Conservation (phyloP, 2,888 invertebrate genomes). For the Idaea biselata region DNA sequence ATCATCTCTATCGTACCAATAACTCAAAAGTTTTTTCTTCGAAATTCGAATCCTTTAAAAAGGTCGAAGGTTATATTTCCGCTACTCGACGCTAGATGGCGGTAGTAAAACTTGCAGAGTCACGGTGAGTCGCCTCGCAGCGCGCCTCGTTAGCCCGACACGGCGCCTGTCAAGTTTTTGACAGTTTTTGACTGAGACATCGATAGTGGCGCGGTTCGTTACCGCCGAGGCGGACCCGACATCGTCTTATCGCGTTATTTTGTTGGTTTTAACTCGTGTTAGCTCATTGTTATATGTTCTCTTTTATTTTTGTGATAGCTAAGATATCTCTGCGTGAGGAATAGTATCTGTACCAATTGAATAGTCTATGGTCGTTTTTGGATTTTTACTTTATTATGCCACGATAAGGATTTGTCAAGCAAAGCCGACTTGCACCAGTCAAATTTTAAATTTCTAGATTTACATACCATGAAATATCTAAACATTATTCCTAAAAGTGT, state of each 20-base stretch:
- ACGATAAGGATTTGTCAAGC: not conserved
- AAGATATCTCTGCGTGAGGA: slow-evolving; percentile 39
- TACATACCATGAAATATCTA: too few relatives aligned
- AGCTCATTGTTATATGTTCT: slow-evolving; percentile 62
- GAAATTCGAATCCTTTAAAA: too few relatives aligned
- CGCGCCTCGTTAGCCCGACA: slow-evolving; percentile 76
- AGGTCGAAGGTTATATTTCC: slow-evolving; percentile 23
- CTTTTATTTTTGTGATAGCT: slow-evolving; percentile 52
- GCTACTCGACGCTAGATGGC: slow-evolving; percentile 66
- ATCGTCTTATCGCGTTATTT: slow-evolving; percentile 60
- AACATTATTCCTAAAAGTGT: too few relatives aligned
- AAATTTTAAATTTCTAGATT: too few relatives aligned
- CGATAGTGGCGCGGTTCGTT: slow-evolving; percentile 73
- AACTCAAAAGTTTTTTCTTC: too few relatives aligned
- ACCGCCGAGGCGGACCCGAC: slow-evolving; percentile 62
- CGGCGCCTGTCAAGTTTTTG: slow-evolving; percentile 77
- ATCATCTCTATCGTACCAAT: too few relatives aligned
- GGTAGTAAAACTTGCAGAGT: slow-evolving; percentile 52
- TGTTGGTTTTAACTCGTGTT: slow-evolving; percentile 71
- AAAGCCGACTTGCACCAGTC: too few relatives aligned
- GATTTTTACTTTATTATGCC: not conserved
- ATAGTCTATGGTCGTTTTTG: slow-evolving; percentile 24
- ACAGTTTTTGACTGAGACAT: slow-evolving; percentile 80
- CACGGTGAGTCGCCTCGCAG: slow-evolving; percentile 55
- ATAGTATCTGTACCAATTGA: slow-evolving; percentile 32